Base-by-base conservation (phyloP, 2,888 invertebrate species). In the Brachyopa scutellaris region DNA sequence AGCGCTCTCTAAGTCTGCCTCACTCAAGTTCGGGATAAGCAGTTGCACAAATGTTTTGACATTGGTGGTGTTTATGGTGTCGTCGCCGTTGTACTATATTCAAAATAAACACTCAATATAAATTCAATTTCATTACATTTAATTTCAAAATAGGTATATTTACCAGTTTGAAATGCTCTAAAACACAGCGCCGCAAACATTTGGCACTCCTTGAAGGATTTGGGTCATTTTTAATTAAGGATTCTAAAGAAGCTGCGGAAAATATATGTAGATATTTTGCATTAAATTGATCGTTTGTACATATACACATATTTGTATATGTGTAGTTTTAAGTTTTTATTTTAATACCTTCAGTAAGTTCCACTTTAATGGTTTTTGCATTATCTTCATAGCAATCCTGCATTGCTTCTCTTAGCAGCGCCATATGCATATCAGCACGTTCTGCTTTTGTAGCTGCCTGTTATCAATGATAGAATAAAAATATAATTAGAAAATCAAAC, bases 141-240 rank as follows among this genome's bases (percentile, higher is more conserved):
- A n/a, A n/a, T n/a, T n/a, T n/a, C n/a, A n/a, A n/a, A n/a, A n/a
- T n/a, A n/a, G n/a, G n/a, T n/a, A n/a, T 19, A 11, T 7, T 40
- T 74, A 74, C 73, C 55, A 74, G 9, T n/a, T 57, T 49, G 49
- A 57, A 40, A 2, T 55, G 13, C 11, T 40, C 23, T 66, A 74
- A 66, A 2, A 74, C 57, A 57, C 73, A 74, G n/a, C 40, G 51
- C 6, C 73, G 73, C 57, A 74, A 61, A 9, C 73, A 74, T 17
- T 74, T 74, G 5, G 57, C 42, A 15, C 29, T 66, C 13, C 57
- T 19, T 6, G 47, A 49, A 9, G 73, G 73, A 40, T 9, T 66
- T 9, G 73, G 66, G 26, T 74, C 66, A 31, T 40, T 66, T 1
- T 64, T 74, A 8, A 74, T 74, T 49, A 74, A 74, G 9, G 73